Evolutionary conservation across 2,888 invertebrate genomes (phyloP).

Genomic region (Dynastes grantii): DNA sequence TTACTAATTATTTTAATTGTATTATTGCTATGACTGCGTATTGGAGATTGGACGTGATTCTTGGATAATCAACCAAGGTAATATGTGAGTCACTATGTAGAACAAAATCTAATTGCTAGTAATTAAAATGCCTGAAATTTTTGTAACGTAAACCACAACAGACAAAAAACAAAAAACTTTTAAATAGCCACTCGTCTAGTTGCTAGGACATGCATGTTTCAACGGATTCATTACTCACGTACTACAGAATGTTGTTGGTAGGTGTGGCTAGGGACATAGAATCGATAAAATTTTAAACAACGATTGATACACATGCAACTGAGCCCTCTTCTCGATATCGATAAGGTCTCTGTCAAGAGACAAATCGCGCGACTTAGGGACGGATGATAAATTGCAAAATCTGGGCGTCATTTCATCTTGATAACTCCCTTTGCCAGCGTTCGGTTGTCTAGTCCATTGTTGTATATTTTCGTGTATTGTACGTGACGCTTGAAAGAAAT

Average conservation of each 20-base stretch:
- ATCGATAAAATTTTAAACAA: constrained; percentile 39
- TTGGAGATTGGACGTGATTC: no score
- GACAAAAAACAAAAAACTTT: no score
- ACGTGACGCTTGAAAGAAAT: constrained; percentile 7
- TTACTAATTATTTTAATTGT: no score
- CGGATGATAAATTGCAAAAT: constrained; percentile 38
- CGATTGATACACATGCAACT: constrained; percentile 34
- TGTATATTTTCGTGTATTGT: constrained; percentile 1
- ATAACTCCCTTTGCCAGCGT: constrained; percentile 17
- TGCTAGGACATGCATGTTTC: not conserved
- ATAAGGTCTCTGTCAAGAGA: constrained; percentile 35
- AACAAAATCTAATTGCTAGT: no score
- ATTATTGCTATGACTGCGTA: no score
- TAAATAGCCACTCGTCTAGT: not conserved
- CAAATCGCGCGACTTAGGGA: constrained; percentile 30
- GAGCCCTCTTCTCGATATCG: constrained; percentile 29
- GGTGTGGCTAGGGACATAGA: constrained; percentile 18
- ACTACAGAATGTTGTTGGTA: constrained; percentile 10
- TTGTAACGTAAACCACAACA: no score
- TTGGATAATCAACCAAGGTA: no score
- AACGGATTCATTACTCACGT: constrained; percentile 20
- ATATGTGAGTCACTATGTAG: no score
- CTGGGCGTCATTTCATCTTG: constrained; percentile 35
- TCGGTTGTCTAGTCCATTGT: not conserved
- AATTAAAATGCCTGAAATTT: no score